Evolutionary conservation across 2,888 invertebrate species (phyloP), one percentile per base, ranked within the genome.

Genomic region (Eupithecia subfuscata): DNA sequence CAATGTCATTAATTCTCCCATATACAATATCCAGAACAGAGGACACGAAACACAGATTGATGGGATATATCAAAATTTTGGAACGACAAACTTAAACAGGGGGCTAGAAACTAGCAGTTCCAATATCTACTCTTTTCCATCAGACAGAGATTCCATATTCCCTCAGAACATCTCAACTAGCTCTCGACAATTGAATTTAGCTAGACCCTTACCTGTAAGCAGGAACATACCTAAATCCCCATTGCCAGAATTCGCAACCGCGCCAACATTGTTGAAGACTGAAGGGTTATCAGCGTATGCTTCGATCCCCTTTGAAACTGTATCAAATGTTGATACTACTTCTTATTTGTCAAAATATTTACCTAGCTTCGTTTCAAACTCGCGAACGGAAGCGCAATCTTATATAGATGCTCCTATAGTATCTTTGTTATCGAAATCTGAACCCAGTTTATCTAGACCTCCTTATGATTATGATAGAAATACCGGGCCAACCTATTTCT

Each of bases 81-180:
- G 78, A 83, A 43, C 82, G 81, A 22, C 76, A 74, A 5, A 83
- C 80, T 70, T 81, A 83, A 18, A 84, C 73, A 84, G 22, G 85
- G 84, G 22, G 80, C 81, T 45, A 83, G 84, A 70, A 45, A 40
- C 34, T 40, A 34, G 81, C 1, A 78, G 80, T 76, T 69, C 80
- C 43, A 75, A 45, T 68, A 65, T 22, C 48, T 34, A 64, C 63
- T 34, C 78, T 14, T 52, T n/a, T 9, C 75, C 78, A 18, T 12
- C 37, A 3, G 30, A 75, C 16, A 77, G 48, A 68, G 73, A 72
- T 70, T 34, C 75, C 5, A 71, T 74, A 16, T 43, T 72, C 9
- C 63, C 70, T 18, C 71, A 34, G n/a, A 67, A 71, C 37, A 16
- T 45, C 25, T 74, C 72, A n/a, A 65, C 71, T 45, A 6, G 30